Conservation (phyloP, 53 echinoderm and acorn worm species). For the Echinometra lucunter region DNA sequence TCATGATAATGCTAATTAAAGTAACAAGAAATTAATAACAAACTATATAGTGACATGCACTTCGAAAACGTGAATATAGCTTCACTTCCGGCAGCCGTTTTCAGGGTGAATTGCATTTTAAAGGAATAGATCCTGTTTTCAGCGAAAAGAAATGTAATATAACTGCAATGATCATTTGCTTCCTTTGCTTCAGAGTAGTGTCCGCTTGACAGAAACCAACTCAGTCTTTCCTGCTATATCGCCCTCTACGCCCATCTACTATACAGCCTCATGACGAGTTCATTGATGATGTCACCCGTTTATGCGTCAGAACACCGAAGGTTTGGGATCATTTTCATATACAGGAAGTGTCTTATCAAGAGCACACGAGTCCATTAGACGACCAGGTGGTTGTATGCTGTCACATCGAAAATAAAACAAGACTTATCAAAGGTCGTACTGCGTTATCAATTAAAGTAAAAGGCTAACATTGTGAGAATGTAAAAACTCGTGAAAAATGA, state of each 20-base stretch:
- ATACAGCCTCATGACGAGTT: neutral
- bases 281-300: neutral
- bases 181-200: neutral
- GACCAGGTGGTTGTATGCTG: neutral
- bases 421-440: slow-evolving; percentile 7
- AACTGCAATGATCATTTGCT: too few species aligned
- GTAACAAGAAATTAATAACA: too few species aligned
- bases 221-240: neutral
- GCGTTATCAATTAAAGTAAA: neutral
- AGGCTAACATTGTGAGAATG: too few species aligned
- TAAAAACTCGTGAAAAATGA: neutral
- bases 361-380: neutral
- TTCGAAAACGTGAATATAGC: too few species aligned
- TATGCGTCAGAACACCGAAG: neutral
- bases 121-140: too few species aligned
- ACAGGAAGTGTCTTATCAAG: slow-evolving; percentile 39
- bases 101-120: too few species aligned
- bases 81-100: too few species aligned
- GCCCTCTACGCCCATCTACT: slow-evolving; percentile 2
- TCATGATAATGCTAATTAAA: too few species aligned
- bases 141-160: too few species aligned
- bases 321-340: neutral
- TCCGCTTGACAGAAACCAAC: neutral
- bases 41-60: too few species aligned
- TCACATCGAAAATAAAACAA: neutral